phyloP scores from a whole-genome alignment of 2,888 invertebrate species.

The Ormyrus rosae region DNA sequence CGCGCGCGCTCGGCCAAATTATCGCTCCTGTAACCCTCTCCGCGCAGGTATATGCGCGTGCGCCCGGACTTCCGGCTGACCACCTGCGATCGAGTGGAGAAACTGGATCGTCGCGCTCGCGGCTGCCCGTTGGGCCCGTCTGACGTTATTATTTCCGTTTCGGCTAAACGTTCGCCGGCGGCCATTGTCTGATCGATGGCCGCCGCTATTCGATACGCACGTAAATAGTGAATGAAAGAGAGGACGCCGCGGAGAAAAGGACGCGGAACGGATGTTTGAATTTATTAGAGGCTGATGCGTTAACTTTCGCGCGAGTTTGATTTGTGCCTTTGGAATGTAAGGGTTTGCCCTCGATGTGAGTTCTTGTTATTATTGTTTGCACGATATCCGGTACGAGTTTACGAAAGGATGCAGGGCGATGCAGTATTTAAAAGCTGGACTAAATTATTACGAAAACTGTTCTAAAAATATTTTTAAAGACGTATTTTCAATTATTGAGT shows the following conservation, averaged over 20 bases:
- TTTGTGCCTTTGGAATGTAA: conserved; percentile 9
- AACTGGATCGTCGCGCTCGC: conserved; percentile 46
- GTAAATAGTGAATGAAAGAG: no score
- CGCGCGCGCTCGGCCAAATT: conserved; percentile 64
- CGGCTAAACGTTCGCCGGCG: conserved; percentile 39
- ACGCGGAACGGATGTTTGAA: conserved; percentile 46
- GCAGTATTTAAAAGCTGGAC: no score
- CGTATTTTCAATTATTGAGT: no score
- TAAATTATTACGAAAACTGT: no score
- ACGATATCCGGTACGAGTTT: not conserved
- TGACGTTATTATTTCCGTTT: conserved; percentile 47
- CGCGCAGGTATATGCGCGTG: conserved; percentile 32
- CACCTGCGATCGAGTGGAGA: conserved; percentile 13
- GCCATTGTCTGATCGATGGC: no score
- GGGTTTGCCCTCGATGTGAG: not conserved
- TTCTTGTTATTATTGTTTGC: conserved; percentile 2
- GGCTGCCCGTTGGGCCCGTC: conserved; percentile 25
- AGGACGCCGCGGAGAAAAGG: no score
- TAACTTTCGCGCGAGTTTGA: conserved; percentile 13
- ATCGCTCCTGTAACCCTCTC: conserved; percentile 59
- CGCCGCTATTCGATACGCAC: no score
- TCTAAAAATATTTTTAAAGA: no score
- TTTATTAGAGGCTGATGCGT: conserved; percentile 39
- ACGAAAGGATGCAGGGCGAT: no score
- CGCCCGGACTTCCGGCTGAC: conserved; percentile 18